These are phyloP conservation scores for Phymanthus crucifer DNA, from an alignment of 92 coral and sea anemone species.

Conservation along the genomic window DNA sequence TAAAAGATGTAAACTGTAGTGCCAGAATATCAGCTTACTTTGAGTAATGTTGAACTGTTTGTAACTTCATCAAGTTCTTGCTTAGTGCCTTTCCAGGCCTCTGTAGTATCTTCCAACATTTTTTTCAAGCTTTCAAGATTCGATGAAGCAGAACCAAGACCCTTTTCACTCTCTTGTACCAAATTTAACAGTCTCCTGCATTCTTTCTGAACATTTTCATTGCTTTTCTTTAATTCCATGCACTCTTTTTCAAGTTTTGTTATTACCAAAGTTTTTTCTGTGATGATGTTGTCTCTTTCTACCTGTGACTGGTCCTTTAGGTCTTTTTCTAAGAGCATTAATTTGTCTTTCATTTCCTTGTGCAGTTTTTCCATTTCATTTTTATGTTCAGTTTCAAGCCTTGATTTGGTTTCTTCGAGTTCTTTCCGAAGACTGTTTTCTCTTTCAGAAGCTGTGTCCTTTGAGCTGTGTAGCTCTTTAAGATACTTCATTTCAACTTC, in stretches of 20 bases:
- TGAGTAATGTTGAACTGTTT: constrained; percentile 45
- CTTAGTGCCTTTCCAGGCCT: constrained; percentile 59
- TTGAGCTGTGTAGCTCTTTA: constrained; percentile 65
- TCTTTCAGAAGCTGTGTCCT: constrained; percentile 72
- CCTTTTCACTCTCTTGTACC: constrained; percentile 84
- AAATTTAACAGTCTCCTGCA: constrained; percentile 64
- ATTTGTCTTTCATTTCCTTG: constrained; percentile 53
- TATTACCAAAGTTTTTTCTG: constrained; percentile 65
- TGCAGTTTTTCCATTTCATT: constrained; percentile 47
- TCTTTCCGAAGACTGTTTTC: constrained; percentile 65
- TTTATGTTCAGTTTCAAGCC: constrained; percentile 56
- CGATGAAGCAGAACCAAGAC: constrained; percentile 92
- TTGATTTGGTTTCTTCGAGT: constrained; percentile 57
- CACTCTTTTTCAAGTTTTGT: constrained; percentile 68
- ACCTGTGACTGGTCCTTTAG: constrained; percentile 48
- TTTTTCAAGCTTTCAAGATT: constrained; percentile 71
- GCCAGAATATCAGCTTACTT: constrained; percentile 45
- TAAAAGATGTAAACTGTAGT: too few species aligned
- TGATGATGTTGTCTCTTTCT: constrained; percentile 62
- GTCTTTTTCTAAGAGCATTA: constrained; percentile 47
- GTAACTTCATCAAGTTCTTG: constrained; percentile 62
- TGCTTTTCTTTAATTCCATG: constrained; percentile 63
- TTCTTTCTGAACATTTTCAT: constrained; percentile 55
- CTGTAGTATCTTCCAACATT: constrained; percentile 54
- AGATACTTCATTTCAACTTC: constrained; percentile 80